phyloP scores from a whole-genome alignment of 2,113 vertebrate species.

The Eretmochelys imbricata region DNA sequence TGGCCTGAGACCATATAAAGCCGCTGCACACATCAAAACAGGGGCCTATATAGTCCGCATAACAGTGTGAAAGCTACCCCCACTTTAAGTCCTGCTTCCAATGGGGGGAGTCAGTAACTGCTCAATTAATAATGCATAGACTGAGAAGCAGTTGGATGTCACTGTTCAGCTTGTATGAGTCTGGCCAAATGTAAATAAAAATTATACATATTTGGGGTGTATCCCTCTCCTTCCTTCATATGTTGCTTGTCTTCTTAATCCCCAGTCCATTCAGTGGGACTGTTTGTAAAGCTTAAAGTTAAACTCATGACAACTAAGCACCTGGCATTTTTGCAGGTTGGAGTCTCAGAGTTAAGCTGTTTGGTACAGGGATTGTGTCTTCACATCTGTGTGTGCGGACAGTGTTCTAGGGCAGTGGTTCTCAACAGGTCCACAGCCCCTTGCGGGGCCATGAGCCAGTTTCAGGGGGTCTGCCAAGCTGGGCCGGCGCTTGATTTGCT shows the following conservation, averaged over 20 bases:
- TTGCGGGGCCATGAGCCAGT: neutral
- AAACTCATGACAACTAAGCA: neutral
- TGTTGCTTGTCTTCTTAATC: neutral
- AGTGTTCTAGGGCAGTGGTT: neutral
- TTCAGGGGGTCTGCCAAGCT: neutral
- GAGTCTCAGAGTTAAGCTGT: neutral
- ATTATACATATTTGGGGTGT: neutral
- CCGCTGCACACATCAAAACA: neutral
- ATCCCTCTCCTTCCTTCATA: neutral
- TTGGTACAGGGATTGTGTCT: neutral
- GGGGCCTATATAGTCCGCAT: no score
- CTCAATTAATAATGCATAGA: neutral
- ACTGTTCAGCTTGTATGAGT: neutral
- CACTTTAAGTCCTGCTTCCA: neutral
- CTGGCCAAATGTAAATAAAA: neutral
- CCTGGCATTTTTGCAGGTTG: neutral
- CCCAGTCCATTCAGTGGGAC: neutral
- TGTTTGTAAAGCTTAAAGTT: neutral
- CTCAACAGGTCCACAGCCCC: neutral
- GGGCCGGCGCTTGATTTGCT: neutral
- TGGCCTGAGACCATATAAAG: neutral
- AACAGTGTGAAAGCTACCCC: neutral
- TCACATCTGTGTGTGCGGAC: neutral
- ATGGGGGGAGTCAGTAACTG: neutral
- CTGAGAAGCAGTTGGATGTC: neutral